phyloP scores from a whole-genome alignment of 2,888 invertebrate species.

The Polydrusus cervinus region DNA sequence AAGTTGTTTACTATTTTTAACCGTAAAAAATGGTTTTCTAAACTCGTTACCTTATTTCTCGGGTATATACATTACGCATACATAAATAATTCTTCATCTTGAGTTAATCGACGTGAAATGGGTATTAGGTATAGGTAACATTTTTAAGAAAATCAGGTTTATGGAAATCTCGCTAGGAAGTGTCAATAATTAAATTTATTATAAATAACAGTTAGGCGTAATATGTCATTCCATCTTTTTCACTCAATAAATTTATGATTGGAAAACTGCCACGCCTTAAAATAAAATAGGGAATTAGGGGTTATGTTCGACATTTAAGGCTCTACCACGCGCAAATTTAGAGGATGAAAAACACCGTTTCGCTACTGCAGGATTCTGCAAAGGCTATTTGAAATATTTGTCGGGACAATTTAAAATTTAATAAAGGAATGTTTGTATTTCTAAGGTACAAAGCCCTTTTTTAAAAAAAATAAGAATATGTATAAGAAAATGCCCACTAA shows the following conservation, averaged over 20 bases:
- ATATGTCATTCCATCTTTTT: conserved; percentile 6
- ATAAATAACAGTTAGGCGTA: background rate
- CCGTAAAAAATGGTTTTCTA: background rate
- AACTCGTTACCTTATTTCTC: background rate
- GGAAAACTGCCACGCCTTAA: conserved; percentile 17
- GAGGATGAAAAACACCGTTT: too few relatives aligned
- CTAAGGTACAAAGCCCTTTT: too few relatives aligned
- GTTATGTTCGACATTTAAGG: too few relatives aligned
- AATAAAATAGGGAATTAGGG: background rate
- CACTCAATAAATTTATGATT: conserved; percentile 37
- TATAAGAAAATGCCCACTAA: too few relatives aligned
- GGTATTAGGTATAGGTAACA: background rate
- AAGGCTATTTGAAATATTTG: too few relatives aligned
- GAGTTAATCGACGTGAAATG: background rate
- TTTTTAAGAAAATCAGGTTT: background rate
- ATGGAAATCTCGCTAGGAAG: conserved; percentile 16
- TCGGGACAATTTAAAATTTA: too few relatives aligned
- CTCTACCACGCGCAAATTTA: too few relatives aligned
- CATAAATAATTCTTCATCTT: background rate
- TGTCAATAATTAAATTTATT: conserved; percentile 1
- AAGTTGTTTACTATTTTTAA: background rate
- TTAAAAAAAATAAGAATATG: too few relatives aligned
- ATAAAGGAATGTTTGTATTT: too few relatives aligned
- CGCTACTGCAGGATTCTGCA: too few relatives aligned
- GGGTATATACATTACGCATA: background rate